Base-by-base conservation (phyloP, 2,797 vertebrate species). In the Karalla daura region DNA sequence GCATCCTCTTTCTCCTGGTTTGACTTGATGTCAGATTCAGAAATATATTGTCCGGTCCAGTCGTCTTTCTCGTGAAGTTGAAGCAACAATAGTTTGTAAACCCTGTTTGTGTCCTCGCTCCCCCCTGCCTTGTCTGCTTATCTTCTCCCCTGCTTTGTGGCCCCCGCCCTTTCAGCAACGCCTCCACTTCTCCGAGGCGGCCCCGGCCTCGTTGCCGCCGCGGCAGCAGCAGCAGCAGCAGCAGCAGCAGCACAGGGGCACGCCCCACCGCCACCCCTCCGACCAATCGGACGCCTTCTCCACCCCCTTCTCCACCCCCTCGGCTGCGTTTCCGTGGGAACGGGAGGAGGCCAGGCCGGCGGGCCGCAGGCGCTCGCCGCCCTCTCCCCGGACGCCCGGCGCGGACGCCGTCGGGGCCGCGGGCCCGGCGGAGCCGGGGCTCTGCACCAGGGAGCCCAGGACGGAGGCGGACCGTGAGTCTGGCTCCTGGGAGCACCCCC, bases 311-410 rank as follows among this genome's bases (percentile, higher is more conserved):
- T 89, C 89, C 35, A 86, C 90, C 62, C 86, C 89, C 23, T 74
- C 54, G 28, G 83, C 88, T 59, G 74, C 41, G 61, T 95, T 95
- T 93, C 94, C 94, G 1, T 95, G 94, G 94, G 94, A 94, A 86
- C 91, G 89, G 21, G 85, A 91, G 36, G 86, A 92, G 63, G 61
- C 76, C 1, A 76, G 62, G 64, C 69, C 81, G 23, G 50, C 71
- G 58, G 74, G 72, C 67, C 89, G 67, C 70, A 93, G 85, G 58
- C 81, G 14, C 35, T 68, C 70, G 25, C 72, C 72, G 4, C 67
- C 80, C 11, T 80, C 85, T 80, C 83, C 87, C 67, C 74, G 78
- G 66, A 72, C 27, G 5, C 78, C 84, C 3, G 47, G 51, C 23
- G 2, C 53, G 59, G 85, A 89, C 62, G 73, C 79, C 62, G 47